phyloP scores from a whole-genome alignment of 30 jellyfish, hydroid and myxozoan species.

The Rhopilema esculentum region DNA sequence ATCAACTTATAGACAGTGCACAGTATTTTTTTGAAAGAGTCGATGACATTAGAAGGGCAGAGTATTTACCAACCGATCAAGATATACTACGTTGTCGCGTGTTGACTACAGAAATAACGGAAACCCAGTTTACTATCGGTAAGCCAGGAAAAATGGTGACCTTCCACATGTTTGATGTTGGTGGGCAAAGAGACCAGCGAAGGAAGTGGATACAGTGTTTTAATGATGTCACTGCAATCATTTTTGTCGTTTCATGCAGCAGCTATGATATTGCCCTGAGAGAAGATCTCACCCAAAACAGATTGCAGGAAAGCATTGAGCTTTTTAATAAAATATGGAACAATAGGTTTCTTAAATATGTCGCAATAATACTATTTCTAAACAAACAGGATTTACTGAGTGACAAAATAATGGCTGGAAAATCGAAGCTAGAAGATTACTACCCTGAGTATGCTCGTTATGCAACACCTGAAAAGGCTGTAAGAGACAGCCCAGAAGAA shows the following conservation, averaged over 20 bases:
- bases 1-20: constrained; percentile 92
- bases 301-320: constrained; percentile 86
- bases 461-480: constrained; percentile 71
- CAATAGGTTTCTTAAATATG: constrained; percentile 87
- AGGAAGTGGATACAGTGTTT: constrained; percentile 98
- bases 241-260: constrained; percentile 90
- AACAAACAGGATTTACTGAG: constrained; percentile 83
- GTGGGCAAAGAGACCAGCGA: constrained; percentile 98
- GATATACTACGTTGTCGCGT: constrained; percentile 93
- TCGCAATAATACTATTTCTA: constrained; percentile 83
- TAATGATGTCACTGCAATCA: constrained; percentile 94
- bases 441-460: constrained; percentile 75
- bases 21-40: constrained; percentile 82
- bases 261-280: constrained; percentile 82
- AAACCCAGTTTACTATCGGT: constrained; percentile 75
- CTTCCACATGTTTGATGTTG: constrained; percentile 97
- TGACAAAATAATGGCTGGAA: constrained; percentile 82
- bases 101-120: constrained; percentile 86
- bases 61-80: constrained; percentile 85
- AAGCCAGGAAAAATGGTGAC: constrained; percentile 76
- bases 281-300: constrained; percentile 85
- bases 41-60: constrained; percentile 50
- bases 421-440: constrained; percentile 84
- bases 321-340: constrained; percentile 83
- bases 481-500: constrained; percentile 68